A percentile compares a stretch with the other conserved stretches of the same genome.
Conservation (phyloP, 2,113 vertebrate genomes). For the Zosterops hypoxanthus region DNA sequence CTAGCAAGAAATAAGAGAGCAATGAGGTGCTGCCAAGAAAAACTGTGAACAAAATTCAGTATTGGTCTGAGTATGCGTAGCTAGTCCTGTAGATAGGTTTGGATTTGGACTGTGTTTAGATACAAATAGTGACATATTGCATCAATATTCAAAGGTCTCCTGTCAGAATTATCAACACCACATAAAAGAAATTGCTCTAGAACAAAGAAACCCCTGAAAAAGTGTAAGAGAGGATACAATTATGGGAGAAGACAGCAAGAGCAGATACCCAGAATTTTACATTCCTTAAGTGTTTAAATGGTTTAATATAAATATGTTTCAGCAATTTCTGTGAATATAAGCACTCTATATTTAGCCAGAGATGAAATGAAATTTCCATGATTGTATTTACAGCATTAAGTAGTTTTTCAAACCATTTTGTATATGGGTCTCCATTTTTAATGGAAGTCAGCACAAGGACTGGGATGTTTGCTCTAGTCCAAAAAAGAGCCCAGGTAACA, state of each 20-base stretch:
- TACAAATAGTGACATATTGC: neutral
- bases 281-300: neutral
- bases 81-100: neutral
- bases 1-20: neutral
- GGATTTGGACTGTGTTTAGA: neutral
- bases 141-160: neutral
- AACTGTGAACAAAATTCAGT: neutral
- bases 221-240: neutral
- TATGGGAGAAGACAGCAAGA: neutral
- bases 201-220: neutral
- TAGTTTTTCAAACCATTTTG: neutral
- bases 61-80: neutral
- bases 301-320: neutral
- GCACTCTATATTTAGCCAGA: neutral
- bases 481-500: neutral
- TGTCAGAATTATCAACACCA: neutral
- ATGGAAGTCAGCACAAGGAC: neutral
- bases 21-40: slow-evolving; percentile 7
- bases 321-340: neutral
- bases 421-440: neutral
- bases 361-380: neutral
- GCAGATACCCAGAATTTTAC: neutral
- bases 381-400: neutral
- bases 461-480: neutral
- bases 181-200: neutral